These are phyloP conservation scores for Megamerina dolium DNA, from an alignment of 2,888 invertebrate genomes.

Conservation along the genomic window DNA sequence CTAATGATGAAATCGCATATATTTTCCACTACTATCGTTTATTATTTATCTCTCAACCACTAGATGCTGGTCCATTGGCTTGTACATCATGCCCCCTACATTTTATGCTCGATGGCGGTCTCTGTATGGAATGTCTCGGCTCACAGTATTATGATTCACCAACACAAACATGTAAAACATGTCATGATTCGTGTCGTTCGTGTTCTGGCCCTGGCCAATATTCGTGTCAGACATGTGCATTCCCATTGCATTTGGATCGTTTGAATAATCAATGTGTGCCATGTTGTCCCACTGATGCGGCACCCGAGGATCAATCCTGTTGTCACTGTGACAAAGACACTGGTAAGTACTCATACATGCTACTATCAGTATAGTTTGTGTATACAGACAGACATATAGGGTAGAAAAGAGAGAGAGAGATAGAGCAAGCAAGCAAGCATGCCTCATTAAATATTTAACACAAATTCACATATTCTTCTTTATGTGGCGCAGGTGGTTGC, in stretches of 20 bases:
- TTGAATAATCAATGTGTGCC: constrained; percentile 71
- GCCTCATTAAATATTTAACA: background rate
- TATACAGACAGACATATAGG: too few species aligned
- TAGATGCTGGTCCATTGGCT: constrained; percentile 66
- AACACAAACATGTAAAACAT: constrained; percentile 62
- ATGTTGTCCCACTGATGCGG: constrained; percentile 58
- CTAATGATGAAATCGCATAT: too few species aligned
- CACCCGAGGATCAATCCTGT: constrained; percentile 54
- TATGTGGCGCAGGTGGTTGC: constrained; percentile 57
- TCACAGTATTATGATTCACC: constrained; percentile 67
- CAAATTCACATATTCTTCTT: background rate
- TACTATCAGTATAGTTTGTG: too few species aligned
- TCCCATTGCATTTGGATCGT: constrained; percentile 62
- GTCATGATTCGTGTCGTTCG: constrained; percentile 61
- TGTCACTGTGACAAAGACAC: constrained; percentile 66
- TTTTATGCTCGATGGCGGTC: constrained; percentile 66
- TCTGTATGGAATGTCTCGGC: constrained; percentile 70
- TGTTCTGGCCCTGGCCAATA: constrained; percentile 66
- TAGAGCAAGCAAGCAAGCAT: too few species aligned
- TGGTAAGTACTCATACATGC: constrained; percentile 50
- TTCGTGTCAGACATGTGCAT: constrained; percentile 62
- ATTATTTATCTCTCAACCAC: background rate
- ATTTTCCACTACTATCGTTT: too few species aligned
- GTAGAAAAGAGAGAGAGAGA: too few species aligned
- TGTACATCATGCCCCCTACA: constrained; percentile 68